phyloP scores from a whole-genome alignment of 1,140 invertebrate genomes.

The Plectrocnemia conspersa region DNA sequence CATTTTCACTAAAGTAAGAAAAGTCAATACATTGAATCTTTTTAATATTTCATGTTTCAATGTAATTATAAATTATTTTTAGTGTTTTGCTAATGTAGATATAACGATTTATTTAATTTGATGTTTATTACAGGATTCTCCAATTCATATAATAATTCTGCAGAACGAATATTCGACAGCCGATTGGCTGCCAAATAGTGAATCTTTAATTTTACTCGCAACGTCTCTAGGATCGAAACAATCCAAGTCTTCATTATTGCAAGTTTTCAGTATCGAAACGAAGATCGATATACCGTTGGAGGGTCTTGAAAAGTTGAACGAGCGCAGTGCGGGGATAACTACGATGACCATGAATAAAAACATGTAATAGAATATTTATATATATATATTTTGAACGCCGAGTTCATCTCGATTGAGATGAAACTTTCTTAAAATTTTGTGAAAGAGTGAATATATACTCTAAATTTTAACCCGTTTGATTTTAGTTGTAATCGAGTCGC shows the following conservation, averaged over 20 bases:
- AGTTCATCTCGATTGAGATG: not conserved
- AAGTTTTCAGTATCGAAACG: slow-evolving; percentile 14
- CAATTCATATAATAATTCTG: slow-evolving; percentile 5
- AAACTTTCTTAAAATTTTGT: not conserved
- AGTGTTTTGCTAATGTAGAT: no score
- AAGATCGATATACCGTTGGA: slow-evolving; percentile 9
- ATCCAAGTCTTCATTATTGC: not conserved
- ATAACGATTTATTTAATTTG: not conserved
- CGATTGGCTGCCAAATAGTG: slow-evolving; percentile 15
- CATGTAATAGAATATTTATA: not conserved
- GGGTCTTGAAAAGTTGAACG: not conserved
- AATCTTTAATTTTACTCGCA: slow-evolving; percentile 1
- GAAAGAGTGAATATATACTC: not conserved
- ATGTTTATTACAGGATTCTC: slow-evolving; percentile 5
- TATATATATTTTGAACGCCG: not conserved
- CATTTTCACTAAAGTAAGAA: not conserved
- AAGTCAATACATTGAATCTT: not conserved
- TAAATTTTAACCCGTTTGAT: slow-evolving; percentile 7
- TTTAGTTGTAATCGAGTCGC: slow-evolving; percentile 16
- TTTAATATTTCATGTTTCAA: slow-evolving; percentile 2
- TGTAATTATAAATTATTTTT: not conserved
- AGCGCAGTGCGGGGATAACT: not conserved
- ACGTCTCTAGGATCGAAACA: not conserved
- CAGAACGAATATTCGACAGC: slow-evolving; percentile 10
- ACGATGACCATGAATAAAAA: slow-evolving; percentile 14